Evolutionary conservation across 2,888 invertebrate species (phyloP).

Genomic region (Trachelus tabidus): DNA sequence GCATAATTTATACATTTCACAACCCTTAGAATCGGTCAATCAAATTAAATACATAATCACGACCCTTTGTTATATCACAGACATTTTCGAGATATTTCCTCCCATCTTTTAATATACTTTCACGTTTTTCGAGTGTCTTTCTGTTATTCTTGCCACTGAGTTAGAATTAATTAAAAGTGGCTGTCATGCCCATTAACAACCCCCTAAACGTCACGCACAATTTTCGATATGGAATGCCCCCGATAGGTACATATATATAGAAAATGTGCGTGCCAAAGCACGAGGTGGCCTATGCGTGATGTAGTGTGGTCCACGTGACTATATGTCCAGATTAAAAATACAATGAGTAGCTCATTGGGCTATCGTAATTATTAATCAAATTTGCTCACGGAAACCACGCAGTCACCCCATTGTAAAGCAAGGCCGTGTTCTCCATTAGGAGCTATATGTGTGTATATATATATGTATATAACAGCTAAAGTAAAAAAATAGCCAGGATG

Average conservation of each 20-base stretch:
- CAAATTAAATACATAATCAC: neutral
- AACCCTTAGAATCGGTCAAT: neutral
- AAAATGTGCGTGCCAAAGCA: constrained; percentile 10
- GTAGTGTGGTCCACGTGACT: neutral
- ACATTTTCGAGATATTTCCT: neutral
- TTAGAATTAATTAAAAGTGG: neutral
- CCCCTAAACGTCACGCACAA: neutral
- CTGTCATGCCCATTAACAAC: neutral
- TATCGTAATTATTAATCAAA: constrained; percentile 30
- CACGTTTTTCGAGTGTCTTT: neutral
- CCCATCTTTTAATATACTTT: neutral
- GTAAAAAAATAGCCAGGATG: constrained; percentile 20
- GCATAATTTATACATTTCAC: neutral
- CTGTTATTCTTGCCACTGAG: neutral
- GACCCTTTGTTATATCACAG: neutral
- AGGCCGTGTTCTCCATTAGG: constrained; percentile 14
- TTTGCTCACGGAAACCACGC: constrained; percentile 6
- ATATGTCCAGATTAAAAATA: neutral
- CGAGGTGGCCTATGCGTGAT: neutral
- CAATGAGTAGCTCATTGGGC: constrained; percentile 19
- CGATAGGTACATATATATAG: neutral
- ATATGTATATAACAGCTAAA: neutral
- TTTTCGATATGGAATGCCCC: neutral
- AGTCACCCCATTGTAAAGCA: constrained; percentile 9
- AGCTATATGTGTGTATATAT: neutral